Conservation (phyloP, 2,797 vertebrate genomes). For the Pachyuromys duprasi region DNA sequence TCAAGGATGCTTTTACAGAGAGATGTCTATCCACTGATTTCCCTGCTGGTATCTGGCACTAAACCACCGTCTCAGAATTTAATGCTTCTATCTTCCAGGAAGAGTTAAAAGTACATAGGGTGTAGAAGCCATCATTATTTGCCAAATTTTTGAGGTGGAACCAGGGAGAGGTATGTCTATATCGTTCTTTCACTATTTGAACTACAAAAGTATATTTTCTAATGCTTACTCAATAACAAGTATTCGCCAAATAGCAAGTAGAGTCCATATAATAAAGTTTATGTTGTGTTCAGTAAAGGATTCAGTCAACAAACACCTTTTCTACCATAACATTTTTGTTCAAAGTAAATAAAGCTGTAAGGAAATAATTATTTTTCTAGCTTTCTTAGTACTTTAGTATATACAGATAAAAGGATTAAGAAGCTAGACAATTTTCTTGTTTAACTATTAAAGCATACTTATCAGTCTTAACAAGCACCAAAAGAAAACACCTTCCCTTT, state of each 20-base stretch:
- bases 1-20: neutral
- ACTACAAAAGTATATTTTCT: neutral
- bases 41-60: neutral
- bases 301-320: neutral
- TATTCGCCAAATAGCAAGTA: neutral
- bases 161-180: fast-evolving
- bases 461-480: constrained; percentile 27
- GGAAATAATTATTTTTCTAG: constrained; percentile 62
- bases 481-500: neutral
- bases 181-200: neutral
- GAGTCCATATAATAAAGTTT: neutral
- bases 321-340: neutral
- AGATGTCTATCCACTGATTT: neutral
- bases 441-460: constrained; percentile 44
- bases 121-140: neutral
- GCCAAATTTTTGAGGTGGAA: neutral
- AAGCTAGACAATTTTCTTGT: constrained; percentile 58
- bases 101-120: neutral
- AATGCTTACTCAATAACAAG: neutral
- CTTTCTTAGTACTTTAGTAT: constrained; percentile 65
- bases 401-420: constrained; percentile 26
- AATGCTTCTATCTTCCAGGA: neutral
- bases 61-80: neutral
- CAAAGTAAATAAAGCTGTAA: neutral
- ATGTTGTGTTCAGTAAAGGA: neutral